Base-by-base conservation (phyloP, 2,888 invertebrate species). In the Cordylochernes scorpioides region DNA sequence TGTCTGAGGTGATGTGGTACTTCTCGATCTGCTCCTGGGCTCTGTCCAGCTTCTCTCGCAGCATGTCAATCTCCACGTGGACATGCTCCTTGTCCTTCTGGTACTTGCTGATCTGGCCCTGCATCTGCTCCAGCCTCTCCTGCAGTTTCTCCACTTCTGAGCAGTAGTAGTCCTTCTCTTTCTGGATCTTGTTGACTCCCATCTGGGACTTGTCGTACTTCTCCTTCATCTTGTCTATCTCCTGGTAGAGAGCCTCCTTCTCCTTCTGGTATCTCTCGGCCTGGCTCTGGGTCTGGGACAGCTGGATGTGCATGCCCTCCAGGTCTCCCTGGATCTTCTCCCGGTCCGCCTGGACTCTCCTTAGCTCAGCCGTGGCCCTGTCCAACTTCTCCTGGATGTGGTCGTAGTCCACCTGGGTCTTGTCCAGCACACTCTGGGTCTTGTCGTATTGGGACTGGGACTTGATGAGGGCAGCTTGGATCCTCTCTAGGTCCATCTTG, bases 361-460 rank as follows among this genome's bases (percentile, higher is more conserved):
- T 31, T 26, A 43, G 25, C 28, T 46, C 46, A 12, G 37, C 32
- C 17, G 35, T 40, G 10, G 41, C 31, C 25, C 43, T 44, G 24
- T 45, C 45, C 29, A 42, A 35, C 30, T 40, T 42, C 30, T 43
- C 43, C 48, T 54, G 45, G 16, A 44, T 42, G 64, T 40, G 39
- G 34, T 43, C 43, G 25, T 36, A 34, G 17, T 43, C 42, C 30
- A 41, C 14, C 28, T 84, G 82, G 13, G 78, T 73, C 48, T 77
- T 71, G 55, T 84, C 84, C 42, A 82, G 60, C 8, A 72, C 60
- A 40, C 74, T 73, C 55, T 84, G 82, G 30, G 80, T 59, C 55
- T 84, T 84, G 56, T 84, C 84, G 50, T 78, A 77, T 49, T 78
- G 78, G 33, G 77, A 59, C 55, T 84, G 82, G 35, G 78, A 71